Conservation (phyloP, 1,140 invertebrate genomes). For the Eriocheir sinensis region DNA sequence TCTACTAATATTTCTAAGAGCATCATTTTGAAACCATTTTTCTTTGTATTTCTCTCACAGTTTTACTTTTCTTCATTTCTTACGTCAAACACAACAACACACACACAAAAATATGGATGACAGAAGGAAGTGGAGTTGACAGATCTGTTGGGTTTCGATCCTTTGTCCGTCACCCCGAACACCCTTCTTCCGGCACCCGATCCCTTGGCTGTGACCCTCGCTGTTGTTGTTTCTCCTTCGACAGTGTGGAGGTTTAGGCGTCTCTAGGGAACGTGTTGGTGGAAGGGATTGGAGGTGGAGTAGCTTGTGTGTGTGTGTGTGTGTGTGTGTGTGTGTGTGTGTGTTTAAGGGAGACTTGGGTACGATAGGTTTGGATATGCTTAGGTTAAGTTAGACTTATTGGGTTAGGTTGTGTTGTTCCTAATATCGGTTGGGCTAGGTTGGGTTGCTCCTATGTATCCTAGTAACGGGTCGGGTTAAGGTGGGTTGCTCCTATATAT, state of each 20-base stretch:
- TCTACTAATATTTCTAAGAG: too few relatives aligned
- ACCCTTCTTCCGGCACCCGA: background rate
- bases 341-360: background rate
- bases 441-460: too few relatives aligned
- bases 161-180: background rate
- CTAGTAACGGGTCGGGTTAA: too few relatives aligned
- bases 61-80: too few relatives aligned
- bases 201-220: background rate
- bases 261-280: background rate
- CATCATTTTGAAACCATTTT: too few relatives aligned
- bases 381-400: too few relatives aligned
- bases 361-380: too few relatives aligned
- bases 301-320: constrained; percentile 41
- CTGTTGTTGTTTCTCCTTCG: background rate
- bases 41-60: too few relatives aligned
- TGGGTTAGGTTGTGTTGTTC: too few relatives aligned
- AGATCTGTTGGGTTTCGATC: background rate
- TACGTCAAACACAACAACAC: too few relatives aligned
- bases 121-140: background rate
- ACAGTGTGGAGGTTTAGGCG: background rate
- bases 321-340: constrained; percentile 54
- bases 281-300: background rate
- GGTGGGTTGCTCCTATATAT: too few relatives aligned
- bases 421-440: too few relatives aligned
- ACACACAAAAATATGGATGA: background rate